These are phyloP conservation scores for Odiellus spinosus DNA, from an alignment of 2,888 invertebrate genomes.

Conservation along the genomic window DNA sequence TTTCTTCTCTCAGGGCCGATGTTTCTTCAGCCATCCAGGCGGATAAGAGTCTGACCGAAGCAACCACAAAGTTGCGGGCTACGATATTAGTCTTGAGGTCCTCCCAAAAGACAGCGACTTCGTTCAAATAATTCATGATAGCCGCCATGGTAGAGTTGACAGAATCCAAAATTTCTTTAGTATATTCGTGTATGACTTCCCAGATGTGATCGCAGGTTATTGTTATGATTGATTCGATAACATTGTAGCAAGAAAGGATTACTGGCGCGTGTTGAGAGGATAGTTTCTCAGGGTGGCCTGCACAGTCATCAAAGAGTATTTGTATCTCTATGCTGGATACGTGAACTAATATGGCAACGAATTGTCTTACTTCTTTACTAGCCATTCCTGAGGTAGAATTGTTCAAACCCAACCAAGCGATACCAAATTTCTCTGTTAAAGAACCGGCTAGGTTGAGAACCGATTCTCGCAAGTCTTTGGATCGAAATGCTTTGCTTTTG, in stretches of 20 bases:
- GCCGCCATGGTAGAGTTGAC: slow-evolving; percentile 11
- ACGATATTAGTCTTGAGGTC: background rate
- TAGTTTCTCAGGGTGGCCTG: slow-evolving; percentile 19
- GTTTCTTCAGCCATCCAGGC: slow-evolving; percentile 87
- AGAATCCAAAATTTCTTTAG: slow-evolving; percentile 7
- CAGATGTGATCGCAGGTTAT: slow-evolving; percentile 24
- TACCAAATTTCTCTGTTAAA: slow-evolving; percentile 60
- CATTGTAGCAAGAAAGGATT: slow-evolving; percentile 25
- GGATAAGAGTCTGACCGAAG: slow-evolving; percentile 63
- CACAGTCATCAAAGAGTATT: slow-evolving; percentile 76
- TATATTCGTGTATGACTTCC: slow-evolving; percentile 4
- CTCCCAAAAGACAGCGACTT: slow-evolving; percentile 6
- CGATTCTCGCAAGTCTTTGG: slow-evolving; percentile 73
- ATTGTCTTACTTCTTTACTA: too few relatives aligned
- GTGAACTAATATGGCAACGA: slow-evolving; percentile 43
- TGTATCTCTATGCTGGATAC: slow-evolving; percentile 80
- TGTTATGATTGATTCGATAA: slow-evolving; percentile 27
- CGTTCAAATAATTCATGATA: slow-evolving; percentile 8
- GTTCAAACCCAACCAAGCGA: slow-evolving; percentile 49
- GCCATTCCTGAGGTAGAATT: too few relatives aligned
- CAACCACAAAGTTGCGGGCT: slow-evolving; percentile 48
- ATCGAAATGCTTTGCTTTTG: slow-evolving; percentile 53
- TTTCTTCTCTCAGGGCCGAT: slow-evolving; percentile 43
- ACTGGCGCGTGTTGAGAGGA: slow-evolving; percentile 9
- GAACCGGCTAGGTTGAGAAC: slow-evolving; percentile 66